phyloP scores from a whole-genome alignment of 2,113 vertebrate genomes.

The Prinia subflava region DNA sequence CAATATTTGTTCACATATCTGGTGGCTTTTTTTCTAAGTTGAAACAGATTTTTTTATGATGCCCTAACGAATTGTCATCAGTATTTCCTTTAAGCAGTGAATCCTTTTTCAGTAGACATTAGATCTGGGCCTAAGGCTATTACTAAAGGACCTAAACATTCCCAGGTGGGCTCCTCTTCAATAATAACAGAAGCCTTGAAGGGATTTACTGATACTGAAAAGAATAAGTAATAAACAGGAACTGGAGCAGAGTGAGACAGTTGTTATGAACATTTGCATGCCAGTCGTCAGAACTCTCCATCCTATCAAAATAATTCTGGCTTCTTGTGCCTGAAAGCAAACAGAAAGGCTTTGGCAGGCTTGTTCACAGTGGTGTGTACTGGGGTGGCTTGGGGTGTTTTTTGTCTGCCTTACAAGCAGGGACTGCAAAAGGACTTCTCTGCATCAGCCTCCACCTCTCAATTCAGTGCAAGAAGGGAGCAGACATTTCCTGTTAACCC shows the following conservation, averaged over 20 bases:
- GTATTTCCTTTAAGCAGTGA: constrained; percentile 74
- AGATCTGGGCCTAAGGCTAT: constrained; percentile 72
- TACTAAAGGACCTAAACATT: constrained; percentile 73
- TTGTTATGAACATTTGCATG: constrained; percentile 65
- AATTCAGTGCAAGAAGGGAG: not conserved
- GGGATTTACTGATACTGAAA: constrained; percentile 71
- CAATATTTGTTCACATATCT: constrained; percentile 71
- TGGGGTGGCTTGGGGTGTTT: not conserved
- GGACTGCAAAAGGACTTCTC: not conserved
- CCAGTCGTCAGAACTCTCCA: constrained; percentile 29
- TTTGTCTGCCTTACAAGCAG: constrained; percentile 39
- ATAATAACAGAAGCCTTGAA: constrained; percentile 64
- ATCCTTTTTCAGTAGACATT: constrained; percentile 71
- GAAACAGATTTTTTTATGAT: constrained; percentile 50
- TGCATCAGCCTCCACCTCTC: not conserved
- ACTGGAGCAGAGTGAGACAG: constrained; percentile 52
- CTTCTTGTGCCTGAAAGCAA: constrained; percentile 38
- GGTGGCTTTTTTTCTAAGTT: constrained; percentile 49
- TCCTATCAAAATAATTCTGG: constrained; percentile 37
- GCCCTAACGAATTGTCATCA: constrained; percentile 61
- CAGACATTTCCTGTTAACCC: not conserved
- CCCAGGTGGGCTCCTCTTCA: constrained; percentile 69
- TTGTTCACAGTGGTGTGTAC: not conserved
- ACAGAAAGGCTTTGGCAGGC: constrained; percentile 42
- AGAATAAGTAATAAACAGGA: constrained; percentile 66